phyloP scores from a whole-genome alignment of 2,113 vertebrate genomes.

The Callipepla squamata region DNA sequence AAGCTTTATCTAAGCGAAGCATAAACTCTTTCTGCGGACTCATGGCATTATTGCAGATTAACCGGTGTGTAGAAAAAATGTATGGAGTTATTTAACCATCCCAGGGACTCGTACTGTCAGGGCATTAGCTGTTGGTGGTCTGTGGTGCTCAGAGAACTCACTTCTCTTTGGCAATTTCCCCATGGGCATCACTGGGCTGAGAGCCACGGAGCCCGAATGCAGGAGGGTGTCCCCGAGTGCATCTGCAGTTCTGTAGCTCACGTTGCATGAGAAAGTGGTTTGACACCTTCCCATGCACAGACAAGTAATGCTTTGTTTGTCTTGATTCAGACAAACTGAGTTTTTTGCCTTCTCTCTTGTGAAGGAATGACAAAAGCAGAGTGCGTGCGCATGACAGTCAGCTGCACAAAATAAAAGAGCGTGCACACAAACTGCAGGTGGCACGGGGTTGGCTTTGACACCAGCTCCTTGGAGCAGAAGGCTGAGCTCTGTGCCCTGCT shows the following conservation, averaged over 20 bases:
- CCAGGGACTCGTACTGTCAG: not conserved
- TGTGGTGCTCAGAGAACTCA: accelerated
- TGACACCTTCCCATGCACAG: not conserved
- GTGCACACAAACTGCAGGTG: not conserved
- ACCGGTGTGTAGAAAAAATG: slow-evolving; percentile 1
- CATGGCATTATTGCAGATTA: slow-evolving; percentile 7
- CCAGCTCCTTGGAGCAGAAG: not conserved
- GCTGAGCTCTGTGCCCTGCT: not conserved
- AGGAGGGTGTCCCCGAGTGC: not conserved
- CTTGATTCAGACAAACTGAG: not conserved
- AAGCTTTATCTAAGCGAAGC: slow-evolving; percentile 30
- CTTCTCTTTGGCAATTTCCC: not conserved
- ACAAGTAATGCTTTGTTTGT: not conserved
- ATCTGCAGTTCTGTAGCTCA: not conserved
- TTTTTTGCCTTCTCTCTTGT: not conserved
- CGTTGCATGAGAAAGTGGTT: not conserved
- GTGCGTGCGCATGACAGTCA: accelerated
- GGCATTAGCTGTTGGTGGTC: not conserved
- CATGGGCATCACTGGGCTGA: not conserved
- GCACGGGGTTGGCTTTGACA: not conserved
- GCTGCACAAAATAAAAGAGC: not conserved
- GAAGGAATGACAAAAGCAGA: not conserved
- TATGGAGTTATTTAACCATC: not conserved
- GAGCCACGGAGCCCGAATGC: not conserved
- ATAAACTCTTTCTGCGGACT: slow-evolving; percentile 7